These are phyloP conservation scores for Centrocercus urophasianus DNA, from an alignment of 2,113 vertebrate species.

Conservation along the genomic window DNA sequence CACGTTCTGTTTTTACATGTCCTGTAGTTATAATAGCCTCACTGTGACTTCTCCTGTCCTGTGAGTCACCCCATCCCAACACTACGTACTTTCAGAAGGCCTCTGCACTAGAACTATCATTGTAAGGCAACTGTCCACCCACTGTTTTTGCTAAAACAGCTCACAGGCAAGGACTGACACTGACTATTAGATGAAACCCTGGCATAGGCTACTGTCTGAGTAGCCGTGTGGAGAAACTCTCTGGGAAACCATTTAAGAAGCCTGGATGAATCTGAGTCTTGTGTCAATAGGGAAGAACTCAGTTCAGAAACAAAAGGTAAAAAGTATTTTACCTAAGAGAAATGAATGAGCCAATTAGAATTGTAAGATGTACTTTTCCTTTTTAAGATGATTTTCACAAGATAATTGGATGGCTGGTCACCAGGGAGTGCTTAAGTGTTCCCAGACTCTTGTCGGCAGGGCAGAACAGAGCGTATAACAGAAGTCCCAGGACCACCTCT, in stretches of 20 bases:
- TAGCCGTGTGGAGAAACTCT: background rate
- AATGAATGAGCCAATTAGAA: background rate
- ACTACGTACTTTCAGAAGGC: background rate
- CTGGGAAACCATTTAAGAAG: background rate
- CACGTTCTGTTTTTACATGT: background rate
- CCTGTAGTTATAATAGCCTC: rapidly evolving
- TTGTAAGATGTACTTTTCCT: background rate
- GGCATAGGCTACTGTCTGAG: background rate
- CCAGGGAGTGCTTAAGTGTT: background rate
- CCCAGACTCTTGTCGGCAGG: background rate
- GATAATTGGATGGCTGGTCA: background rate
- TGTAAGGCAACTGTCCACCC: background rate
- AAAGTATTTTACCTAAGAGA: background rate
- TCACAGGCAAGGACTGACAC: rapidly evolving
- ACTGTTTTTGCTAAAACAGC: background rate
- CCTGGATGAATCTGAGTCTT: background rate
- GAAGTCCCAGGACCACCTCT: background rate
- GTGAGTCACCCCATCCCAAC: background rate
- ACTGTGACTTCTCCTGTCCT: background rate
- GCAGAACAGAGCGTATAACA: background rate
- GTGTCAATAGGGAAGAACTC: background rate
- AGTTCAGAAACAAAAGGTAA: background rate
- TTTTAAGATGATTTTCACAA: background rate
- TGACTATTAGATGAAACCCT: background rate
- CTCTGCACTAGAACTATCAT: background rate